Conservation (phyloP, 2,888 invertebrate species). For the Drosophila phalerata region DNA sequence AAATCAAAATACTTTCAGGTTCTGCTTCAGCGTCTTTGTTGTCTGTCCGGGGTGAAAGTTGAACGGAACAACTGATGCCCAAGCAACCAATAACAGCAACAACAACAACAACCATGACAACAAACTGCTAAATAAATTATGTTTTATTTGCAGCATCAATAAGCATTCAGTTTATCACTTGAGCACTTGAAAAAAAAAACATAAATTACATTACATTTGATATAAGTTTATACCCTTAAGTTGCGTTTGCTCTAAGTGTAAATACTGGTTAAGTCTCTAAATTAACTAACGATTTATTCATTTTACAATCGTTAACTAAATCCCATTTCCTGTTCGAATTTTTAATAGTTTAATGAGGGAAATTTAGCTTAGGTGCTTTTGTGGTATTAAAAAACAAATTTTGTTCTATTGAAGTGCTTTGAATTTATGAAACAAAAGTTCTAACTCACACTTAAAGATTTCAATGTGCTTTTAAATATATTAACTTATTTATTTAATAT, state of each 20-base stretch:
- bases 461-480: too few relatives aligned
- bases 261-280: neutral
- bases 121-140: conserved; percentile 74
- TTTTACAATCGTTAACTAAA: too few relatives aligned
- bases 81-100: conserved; percentile 11
- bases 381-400: too few relatives aligned
- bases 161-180: conserved; percentile 14
- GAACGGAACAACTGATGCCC: conserved; percentile 63
- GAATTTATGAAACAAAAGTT: too few relatives aligned
- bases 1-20: conserved; percentile 75
- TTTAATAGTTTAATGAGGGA: too few relatives aligned
- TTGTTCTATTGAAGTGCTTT: too few relatives aligned
- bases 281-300: neutral
- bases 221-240: neutral
- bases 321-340: too few relatives aligned
- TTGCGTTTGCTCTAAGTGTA: neutral
- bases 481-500: too few relatives aligned
- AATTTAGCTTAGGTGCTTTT: too few relatives aligned
- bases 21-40: conserved; percentile 45
- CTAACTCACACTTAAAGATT: too few relatives aligned
- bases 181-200: neutral
- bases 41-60: conserved; percentile 48
- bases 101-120: conserved; percentile 33
- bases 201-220: conserved; percentile 18
- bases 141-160: conserved; percentile 55